Percentiles rank a stretch among this genome's conserved stretches.
Evolutionary conservation across 2,888 invertebrate species (phyloP).

Genomic region (Hirtodrosophila alboralis): DNA sequence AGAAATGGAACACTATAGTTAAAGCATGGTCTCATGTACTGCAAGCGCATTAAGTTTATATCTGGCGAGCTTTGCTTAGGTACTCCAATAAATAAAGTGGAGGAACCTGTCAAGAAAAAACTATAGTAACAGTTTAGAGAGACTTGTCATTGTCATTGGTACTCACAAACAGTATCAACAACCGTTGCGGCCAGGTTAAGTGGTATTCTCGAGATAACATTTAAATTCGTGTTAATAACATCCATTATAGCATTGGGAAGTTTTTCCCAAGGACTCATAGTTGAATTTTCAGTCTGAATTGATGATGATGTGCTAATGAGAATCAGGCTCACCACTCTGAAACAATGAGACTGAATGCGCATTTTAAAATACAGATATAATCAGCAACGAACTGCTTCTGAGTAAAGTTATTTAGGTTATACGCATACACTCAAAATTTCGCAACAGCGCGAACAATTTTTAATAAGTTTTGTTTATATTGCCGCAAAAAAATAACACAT

Average conservation of each 20-base stretch:
- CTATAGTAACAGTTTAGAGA: background rate
- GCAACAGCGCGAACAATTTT: constrained; percentile 18
- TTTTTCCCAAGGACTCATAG: constrained; percentile 51
- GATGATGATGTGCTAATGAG: constrained; percentile 5
- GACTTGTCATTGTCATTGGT: background rate
- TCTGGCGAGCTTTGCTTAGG: constrained; percentile 74
- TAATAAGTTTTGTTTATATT: constrained; percentile 33
- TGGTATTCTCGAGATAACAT: constrained; percentile 72
- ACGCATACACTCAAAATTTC: constrained; percentile 11
- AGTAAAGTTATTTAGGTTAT: background rate
- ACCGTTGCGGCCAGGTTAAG: constrained; percentile 67
- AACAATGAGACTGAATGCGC: constrained; percentile 4
- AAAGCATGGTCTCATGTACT: constrained; percentile 73
- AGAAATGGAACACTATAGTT: constrained; percentile 77
- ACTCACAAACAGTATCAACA: constrained; percentile 76
- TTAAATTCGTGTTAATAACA: constrained; percentile 68
- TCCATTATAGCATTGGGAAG: constrained; percentile 50
- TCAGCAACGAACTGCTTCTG: constrained; percentile 17
- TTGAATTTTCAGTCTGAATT: constrained; percentile 5
- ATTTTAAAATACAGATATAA: constrained; percentile 9
- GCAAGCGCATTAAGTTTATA: constrained; percentile 76
- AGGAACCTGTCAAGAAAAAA: constrained; percentile 63
- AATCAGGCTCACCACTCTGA: constrained; percentile 4
- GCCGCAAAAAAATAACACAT: constrained; percentile 34
- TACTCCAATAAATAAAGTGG: constrained; percentile 64